Evolutionary conservation across 2,113 vertebrate species (phyloP).

Genomic region (Picathartes gymnocephalus): DNA sequence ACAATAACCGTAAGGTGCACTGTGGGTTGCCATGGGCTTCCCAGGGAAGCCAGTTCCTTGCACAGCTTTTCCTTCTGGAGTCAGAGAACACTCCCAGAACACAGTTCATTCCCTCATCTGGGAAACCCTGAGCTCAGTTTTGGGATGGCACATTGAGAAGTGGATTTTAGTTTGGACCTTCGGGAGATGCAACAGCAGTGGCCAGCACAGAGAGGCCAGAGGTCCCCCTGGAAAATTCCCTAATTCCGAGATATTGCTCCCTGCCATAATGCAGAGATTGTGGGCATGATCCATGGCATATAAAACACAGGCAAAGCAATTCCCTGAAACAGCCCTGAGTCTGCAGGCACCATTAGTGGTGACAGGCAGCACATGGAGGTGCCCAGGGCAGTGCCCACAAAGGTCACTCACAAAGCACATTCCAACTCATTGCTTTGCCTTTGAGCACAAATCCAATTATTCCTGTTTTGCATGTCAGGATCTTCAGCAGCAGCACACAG

Average conservation of each 20-base stretch:
- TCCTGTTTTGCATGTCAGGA: constrained; percentile 58
- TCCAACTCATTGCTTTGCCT: not conserved
- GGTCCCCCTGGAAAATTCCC: not conserved
- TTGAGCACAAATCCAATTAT: constrained; percentile 52
- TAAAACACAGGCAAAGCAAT: not conserved
- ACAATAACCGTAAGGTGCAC: not conserved
- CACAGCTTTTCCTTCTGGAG: not conserved
- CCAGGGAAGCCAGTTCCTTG: not conserved
- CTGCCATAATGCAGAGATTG: not conserved
- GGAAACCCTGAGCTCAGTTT: not conserved
- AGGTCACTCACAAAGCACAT: constrained; percentile 58
- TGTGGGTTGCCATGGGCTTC: too few species aligned
- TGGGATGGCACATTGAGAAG: not conserved
- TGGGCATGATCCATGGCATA: not conserved
- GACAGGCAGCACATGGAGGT: constrained; percentile 40
- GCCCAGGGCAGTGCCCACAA: constrained; percentile 33
- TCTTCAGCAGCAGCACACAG: constrained; percentile 49
- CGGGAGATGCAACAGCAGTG: not conserved
- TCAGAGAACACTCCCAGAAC: not conserved
- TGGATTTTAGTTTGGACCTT: not conserved
- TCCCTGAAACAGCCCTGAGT: constrained; percentile 2
- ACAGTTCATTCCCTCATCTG: not conserved
- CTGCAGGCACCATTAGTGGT: not conserved
- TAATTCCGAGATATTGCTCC: not conserved
- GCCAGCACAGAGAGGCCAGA: not conserved